Percentiles rank a stretch among this genome's conserved stretches.
Evolutionary conservation across 2,797 vertebrate species (phyloP).

Genomic region (Hozukius guyotensis): DNA sequence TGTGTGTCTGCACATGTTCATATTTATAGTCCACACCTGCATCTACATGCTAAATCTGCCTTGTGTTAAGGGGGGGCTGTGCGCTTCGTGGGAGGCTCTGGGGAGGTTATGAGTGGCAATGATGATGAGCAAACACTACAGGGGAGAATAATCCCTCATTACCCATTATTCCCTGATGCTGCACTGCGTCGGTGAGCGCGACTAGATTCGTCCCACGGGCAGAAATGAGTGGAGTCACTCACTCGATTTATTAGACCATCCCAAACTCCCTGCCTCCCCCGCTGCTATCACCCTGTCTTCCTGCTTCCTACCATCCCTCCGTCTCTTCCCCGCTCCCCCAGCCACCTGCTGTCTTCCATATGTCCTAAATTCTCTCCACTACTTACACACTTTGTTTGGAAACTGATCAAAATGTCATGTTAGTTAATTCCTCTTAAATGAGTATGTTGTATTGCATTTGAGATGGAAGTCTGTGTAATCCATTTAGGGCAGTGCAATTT

Average conservation of each 20-base stretch:
- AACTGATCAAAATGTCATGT: neutral
- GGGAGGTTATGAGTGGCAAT: constrained; percentile 41
- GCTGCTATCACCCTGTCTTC: constrained; percentile 47
- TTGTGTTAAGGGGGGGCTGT: neutral
- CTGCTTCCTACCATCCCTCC: constrained; percentile 18
- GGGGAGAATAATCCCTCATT: constrained; percentile 86
- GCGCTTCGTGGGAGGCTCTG: constrained; percentile 33
- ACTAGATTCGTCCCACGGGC: constrained; percentile 81
- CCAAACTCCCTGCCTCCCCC: constrained; percentile 58
- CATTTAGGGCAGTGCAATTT: neutral
- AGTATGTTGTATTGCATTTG: neutral
- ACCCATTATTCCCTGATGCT: constrained; percentile 76
- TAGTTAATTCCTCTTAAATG: neutral
- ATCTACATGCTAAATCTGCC: constrained; percentile 41
- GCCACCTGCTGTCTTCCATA: constrained; percentile 66
- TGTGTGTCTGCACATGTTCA: constrained; percentile 1
- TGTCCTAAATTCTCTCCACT: constrained; percentile 34
- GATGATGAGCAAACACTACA: constrained; percentile 80
- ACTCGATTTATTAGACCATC: constrained; percentile 83
- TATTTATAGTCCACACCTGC: constrained; percentile 37
- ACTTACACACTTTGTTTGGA: constrained; percentile 2
- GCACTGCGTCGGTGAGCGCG: constrained; percentile 54
- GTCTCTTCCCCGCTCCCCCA: constrained; percentile 22
- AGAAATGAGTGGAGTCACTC: constrained; percentile 80
- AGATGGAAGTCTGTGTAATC: neutral